These are phyloP conservation scores for Nasonia longicornis DNA, from an alignment of 1,140 invertebrate species.

Conservation along the genomic window DNA sequence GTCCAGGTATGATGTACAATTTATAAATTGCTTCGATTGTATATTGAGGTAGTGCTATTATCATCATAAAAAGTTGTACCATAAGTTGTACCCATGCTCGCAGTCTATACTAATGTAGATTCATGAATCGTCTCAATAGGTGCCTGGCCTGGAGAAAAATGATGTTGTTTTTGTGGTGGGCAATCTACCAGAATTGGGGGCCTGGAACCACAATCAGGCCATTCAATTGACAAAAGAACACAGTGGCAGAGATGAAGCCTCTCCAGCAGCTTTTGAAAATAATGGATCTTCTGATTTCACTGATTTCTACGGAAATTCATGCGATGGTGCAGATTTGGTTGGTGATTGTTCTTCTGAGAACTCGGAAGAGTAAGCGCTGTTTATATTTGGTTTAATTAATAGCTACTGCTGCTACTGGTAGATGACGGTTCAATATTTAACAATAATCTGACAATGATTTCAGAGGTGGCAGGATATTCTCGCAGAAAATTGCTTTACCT, in stretches of 20 bases:
- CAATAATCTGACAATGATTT: conserved; percentile 43
- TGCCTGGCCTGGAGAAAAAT: conserved; percentile 63
- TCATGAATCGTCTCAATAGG: conserved; percentile 51
- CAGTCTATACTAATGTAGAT: not conserved
- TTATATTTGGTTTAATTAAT: not conserved
- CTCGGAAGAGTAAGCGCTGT: conserved; percentile 55
- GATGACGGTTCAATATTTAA: not conserved
- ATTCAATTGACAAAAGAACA: conserved; percentile 63
- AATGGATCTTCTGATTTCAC: conserved; percentile 57
- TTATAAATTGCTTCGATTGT: conserved; percentile 2
- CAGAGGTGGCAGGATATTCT: conserved; percentile 61
- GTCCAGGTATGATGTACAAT: conserved; percentile 59
- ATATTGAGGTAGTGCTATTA: no score
- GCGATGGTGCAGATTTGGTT: conserved; percentile 53
- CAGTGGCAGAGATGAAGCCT: conserved; percentile 49
- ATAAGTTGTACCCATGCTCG: no score
- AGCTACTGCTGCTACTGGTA: not conserved
- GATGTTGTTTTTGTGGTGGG: conserved; percentile 66
- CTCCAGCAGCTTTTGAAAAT: conserved; percentile 57
- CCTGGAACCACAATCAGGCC: conserved; percentile 68
- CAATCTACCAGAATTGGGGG: conserved; percentile 65
- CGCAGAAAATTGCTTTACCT: conserved; percentile 70
- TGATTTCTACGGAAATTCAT: conserved; percentile 50
- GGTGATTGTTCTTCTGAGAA: conserved; percentile 54
- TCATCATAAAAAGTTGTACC: no score